Evolutionary conservation across 2,888 invertebrate genomes (phyloP).

Genomic region (Andrena flavipes): DNA sequence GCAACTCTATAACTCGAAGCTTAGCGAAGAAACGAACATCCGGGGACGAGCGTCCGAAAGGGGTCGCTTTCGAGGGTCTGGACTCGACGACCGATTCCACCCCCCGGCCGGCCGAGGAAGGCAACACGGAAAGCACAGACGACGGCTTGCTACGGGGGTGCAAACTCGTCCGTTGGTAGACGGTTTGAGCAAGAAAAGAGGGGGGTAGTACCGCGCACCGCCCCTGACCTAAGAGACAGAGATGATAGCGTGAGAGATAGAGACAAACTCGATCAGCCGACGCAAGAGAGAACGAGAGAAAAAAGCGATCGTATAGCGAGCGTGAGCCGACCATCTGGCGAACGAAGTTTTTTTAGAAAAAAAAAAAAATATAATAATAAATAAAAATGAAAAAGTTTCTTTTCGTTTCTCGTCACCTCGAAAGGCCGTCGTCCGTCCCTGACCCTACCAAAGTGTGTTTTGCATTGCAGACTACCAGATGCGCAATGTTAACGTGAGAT

Average conservation of each 20-base stretch:
- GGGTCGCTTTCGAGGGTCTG: background rate
- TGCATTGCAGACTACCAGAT: constrained; percentile 92
- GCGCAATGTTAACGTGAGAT: constrained; percentile 91
- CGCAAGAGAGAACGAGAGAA: constrained; percentile 42
- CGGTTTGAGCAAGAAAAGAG: constrained; percentile 4
- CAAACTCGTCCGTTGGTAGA: constrained; percentile 42
- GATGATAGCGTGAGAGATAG: constrained; percentile 65
- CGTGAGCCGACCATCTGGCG: constrained; percentile 48
- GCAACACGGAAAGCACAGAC: constrained; percentile 54
- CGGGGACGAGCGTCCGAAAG: background rate
- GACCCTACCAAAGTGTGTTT: constrained; percentile 86
- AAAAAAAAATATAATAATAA: background rate
- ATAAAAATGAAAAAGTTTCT: constrained; percentile 60
- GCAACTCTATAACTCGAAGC: background rate
- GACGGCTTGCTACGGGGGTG: constrained; percentile 63
- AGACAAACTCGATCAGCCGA: constrained; percentile 47
- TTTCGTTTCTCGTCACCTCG: constrained; percentile 75
- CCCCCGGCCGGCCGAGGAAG: constrained; percentile 35
- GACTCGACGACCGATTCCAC: constrained; percentile 23
- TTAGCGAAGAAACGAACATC: background rate
- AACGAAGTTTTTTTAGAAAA: constrained; percentile 22
- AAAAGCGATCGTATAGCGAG: constrained; percentile 51
- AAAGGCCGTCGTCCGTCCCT: constrained; percentile 82
- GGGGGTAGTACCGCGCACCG: constrained; percentile 44
- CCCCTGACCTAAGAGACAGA: constrained; percentile 61